Evolutionary conservation across 2,888 invertebrate genomes (phyloP).

Genomic region (Mimumesa dahlbomi): DNA sequence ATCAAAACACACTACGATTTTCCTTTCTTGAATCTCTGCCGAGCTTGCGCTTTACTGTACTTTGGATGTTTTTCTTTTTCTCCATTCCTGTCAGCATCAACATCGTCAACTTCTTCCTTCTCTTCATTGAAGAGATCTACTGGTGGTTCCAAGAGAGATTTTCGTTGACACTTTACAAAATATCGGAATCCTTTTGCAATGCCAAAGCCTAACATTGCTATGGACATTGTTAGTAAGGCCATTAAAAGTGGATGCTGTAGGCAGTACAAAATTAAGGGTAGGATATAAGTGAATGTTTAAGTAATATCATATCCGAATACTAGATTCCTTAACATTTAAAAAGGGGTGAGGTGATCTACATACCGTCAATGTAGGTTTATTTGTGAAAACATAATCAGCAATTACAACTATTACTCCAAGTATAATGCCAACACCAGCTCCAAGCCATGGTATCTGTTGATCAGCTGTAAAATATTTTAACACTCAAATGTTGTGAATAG

Average conservation of each 20-base stretch:
- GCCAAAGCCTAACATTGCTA: slow-evolving; percentile 86
- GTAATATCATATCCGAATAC: too few species aligned
- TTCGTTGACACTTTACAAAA: slow-evolving; percentile 82
- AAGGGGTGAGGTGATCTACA: slow-evolving; percentile 77
- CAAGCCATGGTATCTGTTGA: slow-evolving; percentile 88
- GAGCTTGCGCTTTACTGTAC: slow-evolving; percentile 88
- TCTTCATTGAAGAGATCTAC: slow-evolving; percentile 79
- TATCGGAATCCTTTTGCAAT: slow-evolving; percentile 84
- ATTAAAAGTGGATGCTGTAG: slow-evolving; percentile 88
- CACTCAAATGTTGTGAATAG: too few species aligned
- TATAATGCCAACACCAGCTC: slow-evolving; percentile 87
- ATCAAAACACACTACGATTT: slow-evolving; percentile 81
- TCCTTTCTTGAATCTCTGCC: slow-evolving; percentile 88
- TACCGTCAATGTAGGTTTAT: slow-evolving; percentile 85
- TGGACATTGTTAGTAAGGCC: slow-evolving; percentile 86
- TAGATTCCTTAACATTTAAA: too few species aligned
- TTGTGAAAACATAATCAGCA: slow-evolving; percentile 85
- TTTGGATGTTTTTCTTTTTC: slow-evolving; percentile 79
- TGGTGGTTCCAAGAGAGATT: slow-evolving; percentile 82
- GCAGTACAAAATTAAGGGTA: too few species aligned
- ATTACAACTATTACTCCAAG: slow-evolving; percentile 86
- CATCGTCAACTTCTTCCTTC: slow-evolving; percentile 65
- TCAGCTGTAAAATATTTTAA: slow-evolving; percentile 83
- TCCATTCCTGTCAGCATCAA: slow-evolving; percentile 61
- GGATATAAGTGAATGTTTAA: too few species aligned